A percentile compares a stretch with the other conserved stretches of the same genome.
Conservation (phyloP, 2,797 vertebrate species). For the Fundulus diaphanus region DNA sequence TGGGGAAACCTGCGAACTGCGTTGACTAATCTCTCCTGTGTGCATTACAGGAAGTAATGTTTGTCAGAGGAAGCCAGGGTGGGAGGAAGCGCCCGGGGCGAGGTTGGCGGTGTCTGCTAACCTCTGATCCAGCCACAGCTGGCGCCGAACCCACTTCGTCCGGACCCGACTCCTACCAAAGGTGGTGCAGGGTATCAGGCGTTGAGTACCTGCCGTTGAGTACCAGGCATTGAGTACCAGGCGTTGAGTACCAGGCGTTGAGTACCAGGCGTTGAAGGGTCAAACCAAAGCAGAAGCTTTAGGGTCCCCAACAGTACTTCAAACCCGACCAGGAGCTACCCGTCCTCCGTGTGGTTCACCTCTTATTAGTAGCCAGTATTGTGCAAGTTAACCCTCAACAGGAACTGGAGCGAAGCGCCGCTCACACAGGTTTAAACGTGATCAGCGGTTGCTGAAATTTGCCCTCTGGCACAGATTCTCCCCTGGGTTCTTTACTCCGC, state of each 20-base stretch:
- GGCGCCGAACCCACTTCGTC: neutral
- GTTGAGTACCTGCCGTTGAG: too few relatives aligned
- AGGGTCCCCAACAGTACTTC: neutral
- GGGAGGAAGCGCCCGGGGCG: conserved; percentile 60
- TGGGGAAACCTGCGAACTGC: conserved; percentile 73
- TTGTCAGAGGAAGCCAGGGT: conserved; percentile 73
- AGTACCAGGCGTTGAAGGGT: too few relatives aligned
- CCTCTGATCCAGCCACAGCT: conserved; percentile 56
- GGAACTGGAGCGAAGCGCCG: neutral
- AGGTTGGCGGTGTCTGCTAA: conserved; percentile 60
- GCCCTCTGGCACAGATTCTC: neutral
- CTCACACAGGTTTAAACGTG: neutral
- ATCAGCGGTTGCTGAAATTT: neutral
- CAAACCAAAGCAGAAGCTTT: too few relatives aligned
- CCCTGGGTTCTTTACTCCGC: too few relatives aligned
- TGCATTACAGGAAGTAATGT: conserved; percentile 76
- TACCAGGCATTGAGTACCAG: too few relatives aligned
- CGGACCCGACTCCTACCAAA: too few relatives aligned
- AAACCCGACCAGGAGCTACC: neutral
- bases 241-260: too few relatives aligned
- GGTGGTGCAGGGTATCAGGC: neutral
- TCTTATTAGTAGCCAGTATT: neutral
- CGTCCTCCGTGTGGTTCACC: neutral
- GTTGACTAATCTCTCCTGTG: conserved; percentile 70
- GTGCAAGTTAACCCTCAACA: neutral